Conservation (phyloP, 2,113 vertebrate species). For the Okapia johnstoni region DNA sequence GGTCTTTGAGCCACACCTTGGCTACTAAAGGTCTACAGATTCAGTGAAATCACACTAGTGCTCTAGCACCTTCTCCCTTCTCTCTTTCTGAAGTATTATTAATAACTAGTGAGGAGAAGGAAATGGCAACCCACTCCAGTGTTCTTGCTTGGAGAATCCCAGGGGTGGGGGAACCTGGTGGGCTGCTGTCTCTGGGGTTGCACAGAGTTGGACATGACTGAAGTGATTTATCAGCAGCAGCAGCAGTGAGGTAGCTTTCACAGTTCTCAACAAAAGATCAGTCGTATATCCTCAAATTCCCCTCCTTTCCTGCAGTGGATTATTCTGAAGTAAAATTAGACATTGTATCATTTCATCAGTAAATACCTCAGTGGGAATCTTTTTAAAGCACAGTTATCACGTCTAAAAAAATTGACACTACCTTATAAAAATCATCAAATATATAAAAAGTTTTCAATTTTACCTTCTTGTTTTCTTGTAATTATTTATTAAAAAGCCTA, state of each 20-base stretch:
- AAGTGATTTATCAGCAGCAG: too few species aligned
- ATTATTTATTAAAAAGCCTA: background rate
- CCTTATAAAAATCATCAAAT: background rate
- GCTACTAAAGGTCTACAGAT: background rate
- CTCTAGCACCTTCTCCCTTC: background rate
- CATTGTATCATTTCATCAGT: background rate
- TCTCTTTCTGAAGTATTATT: background rate
- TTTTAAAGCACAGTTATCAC: background rate
- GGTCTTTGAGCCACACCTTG: background rate
- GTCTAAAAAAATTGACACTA: background rate
- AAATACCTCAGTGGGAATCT: background rate
- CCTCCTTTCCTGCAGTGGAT: background rate
- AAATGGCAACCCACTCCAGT: too few species aligned
- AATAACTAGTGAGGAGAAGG: background rate
- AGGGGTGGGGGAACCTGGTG: too few species aligned
- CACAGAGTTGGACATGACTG: too few species aligned
- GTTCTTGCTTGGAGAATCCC: too few species aligned
- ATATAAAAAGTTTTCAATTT: background rate
- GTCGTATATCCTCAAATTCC: background rate
- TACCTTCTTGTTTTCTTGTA: background rate
- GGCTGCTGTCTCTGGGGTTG: too few species aligned
- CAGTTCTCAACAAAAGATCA: background rate
- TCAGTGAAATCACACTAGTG: background rate
- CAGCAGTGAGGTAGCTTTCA: background rate
- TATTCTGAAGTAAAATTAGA: background rate